These are phyloP conservation scores for Notocelia uddmanniana DNA, from an alignment of 2,888 invertebrate species.

Conservation along the genomic window DNA sequence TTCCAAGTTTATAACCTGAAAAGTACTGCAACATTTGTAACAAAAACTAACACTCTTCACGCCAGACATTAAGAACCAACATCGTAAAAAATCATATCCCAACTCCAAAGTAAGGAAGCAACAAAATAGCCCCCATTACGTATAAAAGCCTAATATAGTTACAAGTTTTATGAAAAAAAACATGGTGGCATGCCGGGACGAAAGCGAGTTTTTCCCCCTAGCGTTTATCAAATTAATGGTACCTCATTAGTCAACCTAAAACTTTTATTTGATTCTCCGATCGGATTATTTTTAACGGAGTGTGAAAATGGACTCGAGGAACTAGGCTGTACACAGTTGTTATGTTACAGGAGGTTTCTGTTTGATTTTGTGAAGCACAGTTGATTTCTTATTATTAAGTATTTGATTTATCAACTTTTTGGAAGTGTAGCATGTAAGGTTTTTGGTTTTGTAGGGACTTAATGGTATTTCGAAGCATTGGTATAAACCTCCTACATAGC, in stretches of 20 bases:
- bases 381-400: background rate
- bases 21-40: slow-evolving; percentile 2
- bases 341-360: too few relatives aligned
- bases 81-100: slow-evolving; percentile 28
- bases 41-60: slow-evolving; percentile 23
- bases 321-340: background rate
- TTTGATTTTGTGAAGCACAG: background rate
- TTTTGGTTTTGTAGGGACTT: too few relatives aligned
- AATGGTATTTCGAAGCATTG: too few relatives aligned
- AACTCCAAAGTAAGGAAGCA: slow-evolving; percentile 29
- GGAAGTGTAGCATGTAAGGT: background rate
- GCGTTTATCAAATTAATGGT: slow-evolving; percentile 63
- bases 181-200: slow-evolving; percentile 20
- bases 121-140: slow-evolving; percentile 41
- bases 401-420: background rate
- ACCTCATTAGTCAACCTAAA: slow-evolving; percentile 63
- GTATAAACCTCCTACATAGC: too few relatives aligned
- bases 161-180: slow-evolving; percentile 46
- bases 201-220: slow-evolving; percentile 48
- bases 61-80: slow-evolving; percentile 22
- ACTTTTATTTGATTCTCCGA: slow-evolving; percentile 58
- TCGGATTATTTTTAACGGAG: slow-evolving; percentile 43
- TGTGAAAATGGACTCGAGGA: slow-evolving; percentile 21
- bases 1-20: slow-evolving; percentile 2
- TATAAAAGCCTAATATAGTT: slow-evolving; percentile 44